These are phyloP conservation scores for Seira ritae DNA, from an alignment of 2,888 invertebrate species.

Conservation along the genomic window DNA sequence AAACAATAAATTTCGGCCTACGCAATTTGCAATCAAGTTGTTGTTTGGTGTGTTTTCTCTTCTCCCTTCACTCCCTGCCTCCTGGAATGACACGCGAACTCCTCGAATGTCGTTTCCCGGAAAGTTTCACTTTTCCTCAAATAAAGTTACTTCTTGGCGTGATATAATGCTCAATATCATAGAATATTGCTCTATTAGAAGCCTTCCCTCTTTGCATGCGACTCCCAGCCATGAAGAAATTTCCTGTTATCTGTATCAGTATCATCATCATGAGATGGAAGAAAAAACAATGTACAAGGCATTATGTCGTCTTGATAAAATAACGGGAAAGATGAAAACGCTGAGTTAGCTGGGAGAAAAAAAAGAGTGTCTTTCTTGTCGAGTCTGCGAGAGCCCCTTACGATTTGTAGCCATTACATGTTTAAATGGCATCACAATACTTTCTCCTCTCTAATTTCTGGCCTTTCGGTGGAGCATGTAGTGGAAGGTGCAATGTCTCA, in stretches of 20 bases:
- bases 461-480: slow-evolving; percentile 22
- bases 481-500: slow-evolving; percentile 56
- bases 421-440: slow-evolving; percentile 46
- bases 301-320: too few species aligned
- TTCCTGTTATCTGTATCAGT: too few species aligned
- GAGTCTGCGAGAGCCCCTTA: slow-evolving; percentile 36
- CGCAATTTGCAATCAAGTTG: slow-evolving; percentile 7
- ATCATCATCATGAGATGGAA: too few species aligned
- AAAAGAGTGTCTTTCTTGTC: slow-evolving; percentile 31
- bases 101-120: not conserved
- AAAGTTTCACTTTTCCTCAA: slow-evolving; percentile 6
- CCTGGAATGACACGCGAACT: not conserved
- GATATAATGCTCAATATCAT: not conserved
- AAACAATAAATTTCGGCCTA: not conserved
- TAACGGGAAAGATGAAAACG: not conserved
- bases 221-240: not conserved
- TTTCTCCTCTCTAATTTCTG: slow-evolving; percentile 29
- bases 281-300: too few species aligned
- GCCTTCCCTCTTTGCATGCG: not conserved
- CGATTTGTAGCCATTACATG: slow-evolving; percentile 61
- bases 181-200: slow-evolving; percentile 7
- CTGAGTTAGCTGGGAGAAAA: slow-evolving; percentile 8
- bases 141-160: not conserved
- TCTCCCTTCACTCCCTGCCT: not conserved
- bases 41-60: slow-evolving; percentile 3